A percentile compares a stretch with the other conserved stretches of the same genome.
phyloP scores from a whole-genome alignment of 2,113 vertebrate genomes.

The Megaceryle maxima region DNA sequence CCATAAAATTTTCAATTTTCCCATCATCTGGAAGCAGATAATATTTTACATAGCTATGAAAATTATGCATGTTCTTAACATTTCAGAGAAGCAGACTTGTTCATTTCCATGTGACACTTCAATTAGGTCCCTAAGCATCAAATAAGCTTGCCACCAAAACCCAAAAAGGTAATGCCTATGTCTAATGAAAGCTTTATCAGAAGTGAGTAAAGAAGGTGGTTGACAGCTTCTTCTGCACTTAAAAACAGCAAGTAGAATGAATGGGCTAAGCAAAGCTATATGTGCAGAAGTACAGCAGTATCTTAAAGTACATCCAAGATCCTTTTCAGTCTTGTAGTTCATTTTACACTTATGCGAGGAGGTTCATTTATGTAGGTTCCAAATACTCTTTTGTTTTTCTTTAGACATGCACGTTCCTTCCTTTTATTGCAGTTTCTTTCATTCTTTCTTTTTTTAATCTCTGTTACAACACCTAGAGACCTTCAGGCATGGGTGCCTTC shows the following conservation, averaged over 20 bases:
- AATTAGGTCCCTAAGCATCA: neutral
- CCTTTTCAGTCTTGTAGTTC: neutral
- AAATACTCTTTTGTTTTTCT: conserved; percentile 22
- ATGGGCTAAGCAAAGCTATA: neutral
- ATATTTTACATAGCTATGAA: neutral
- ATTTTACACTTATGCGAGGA: conserved; percentile 18
- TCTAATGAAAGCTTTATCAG: neutral
- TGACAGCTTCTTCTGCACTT: neutral
- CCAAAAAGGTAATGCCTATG: neutral
- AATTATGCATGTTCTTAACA: neutral
- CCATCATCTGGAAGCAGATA: neutral
- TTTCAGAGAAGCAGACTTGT: neutral
- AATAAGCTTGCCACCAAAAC: neutral
- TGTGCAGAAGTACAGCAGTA: accelerated
- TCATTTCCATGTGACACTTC: neutral
- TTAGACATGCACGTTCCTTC: conserved; percentile 8
- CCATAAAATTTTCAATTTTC: neutral
- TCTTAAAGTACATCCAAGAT: neutral
- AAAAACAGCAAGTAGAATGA: neutral
- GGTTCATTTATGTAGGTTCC: neutral
- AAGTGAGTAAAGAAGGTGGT: neutral
- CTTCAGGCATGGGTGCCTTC: conserved; percentile 51
- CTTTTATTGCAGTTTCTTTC: conserved; percentile 23
- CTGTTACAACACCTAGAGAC: conserved; percentile 47
- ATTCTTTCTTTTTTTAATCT: conserved; percentile 11